Evolutionary conservation across 2,888 invertebrate genomes (phyloP), one percentile per base, ranked within the genome.

Genomic region (Drosophila tanythrix): DNA sequence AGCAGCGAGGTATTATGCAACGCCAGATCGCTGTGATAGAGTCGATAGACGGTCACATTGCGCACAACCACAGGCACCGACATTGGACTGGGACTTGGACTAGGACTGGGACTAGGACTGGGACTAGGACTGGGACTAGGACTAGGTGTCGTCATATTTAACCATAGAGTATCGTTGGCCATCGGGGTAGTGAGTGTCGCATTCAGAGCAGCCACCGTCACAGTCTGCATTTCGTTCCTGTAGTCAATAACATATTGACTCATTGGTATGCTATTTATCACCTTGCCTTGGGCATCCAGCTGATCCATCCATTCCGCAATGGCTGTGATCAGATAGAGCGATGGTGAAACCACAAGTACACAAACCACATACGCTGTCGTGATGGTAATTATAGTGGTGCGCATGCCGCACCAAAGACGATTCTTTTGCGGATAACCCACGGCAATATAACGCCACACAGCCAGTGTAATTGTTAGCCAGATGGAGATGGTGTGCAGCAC

Each of bases 371-470:
- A 98, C 0, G 97, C 97, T 29, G 96, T 94, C 1, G 96, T 93
- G 66, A 98, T 97, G 3, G 97, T 96, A 31, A 95, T 92, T 21
- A 96, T 94, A 0, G 98, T 98, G 75, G 97, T 95, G 61, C 94
- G 94, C 94, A 96, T 96, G 87, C 95, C 97, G 91, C 98, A 98
- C 96, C 97, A 97, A 36, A 96, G 94, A 38, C 95, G 95, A 90
- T 97, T 97, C 83, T 95, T 95, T 79, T 97, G 96, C 0, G 98
- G 98, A 92, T 95, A 95, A 0, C 96, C 97, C 5, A 98, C 96
- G 21, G 97, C 97, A 58, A 98, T 95, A 92, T 97, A 98, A 6
- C 99, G 95, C 97, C 99, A 99, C 13, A 98, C 96, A 0, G 99
- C 99, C 72, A 99, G 93, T 0, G 97, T 97, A 3, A 99, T 97